A percentile compares a stretch with the other conserved stretches of the same genome.
These are phyloP conservation scores for Tridacna crocea DNA, from an alignment of 2,888 invertebrate species.

Conservation along the genomic window DNA sequence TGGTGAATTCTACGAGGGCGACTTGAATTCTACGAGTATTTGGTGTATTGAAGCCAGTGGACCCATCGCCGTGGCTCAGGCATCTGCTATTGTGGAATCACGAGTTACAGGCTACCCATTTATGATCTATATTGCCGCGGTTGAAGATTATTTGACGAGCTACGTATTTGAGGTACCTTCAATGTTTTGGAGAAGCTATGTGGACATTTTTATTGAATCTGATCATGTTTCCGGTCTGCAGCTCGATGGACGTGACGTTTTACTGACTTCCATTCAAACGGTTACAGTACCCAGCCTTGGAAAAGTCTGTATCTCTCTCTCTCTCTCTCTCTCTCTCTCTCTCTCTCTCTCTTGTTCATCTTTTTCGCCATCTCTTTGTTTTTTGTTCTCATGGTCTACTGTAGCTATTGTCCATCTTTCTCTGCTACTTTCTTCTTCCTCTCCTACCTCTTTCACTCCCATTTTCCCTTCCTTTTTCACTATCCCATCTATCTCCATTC, in stretches of 20 bases:
- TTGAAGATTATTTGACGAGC: not conserved
- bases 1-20: not conserved
- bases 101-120: not conserved
- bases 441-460: too few species aligned
- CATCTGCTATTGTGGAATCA: not conserved
- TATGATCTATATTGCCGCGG: not conserved
- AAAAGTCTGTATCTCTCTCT: too few species aligned
- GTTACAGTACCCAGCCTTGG: too few species aligned
- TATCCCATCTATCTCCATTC: too few species aligned
- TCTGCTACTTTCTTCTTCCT: too few species aligned
- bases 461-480: too few species aligned
- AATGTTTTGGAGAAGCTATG: not conserved
- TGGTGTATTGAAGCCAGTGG: not conserved
- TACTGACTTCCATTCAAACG: too few species aligned
- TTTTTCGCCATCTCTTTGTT: too few species aligned
- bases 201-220: not conserved
- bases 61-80: not conserved
- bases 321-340: too few species aligned
- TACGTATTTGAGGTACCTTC: not conserved
- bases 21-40: not conserved
- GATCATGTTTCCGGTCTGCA: not conserved
- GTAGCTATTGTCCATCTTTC: too few species aligned
- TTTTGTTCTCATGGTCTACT: too few species aligned
- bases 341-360: too few species aligned
- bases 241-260: not conserved